Evolutionary conservation across 2,797 vertebrate genomes (phyloP), one percentile per base, ranked within the genome.

Genomic region (Microtus obscurus): DNA sequence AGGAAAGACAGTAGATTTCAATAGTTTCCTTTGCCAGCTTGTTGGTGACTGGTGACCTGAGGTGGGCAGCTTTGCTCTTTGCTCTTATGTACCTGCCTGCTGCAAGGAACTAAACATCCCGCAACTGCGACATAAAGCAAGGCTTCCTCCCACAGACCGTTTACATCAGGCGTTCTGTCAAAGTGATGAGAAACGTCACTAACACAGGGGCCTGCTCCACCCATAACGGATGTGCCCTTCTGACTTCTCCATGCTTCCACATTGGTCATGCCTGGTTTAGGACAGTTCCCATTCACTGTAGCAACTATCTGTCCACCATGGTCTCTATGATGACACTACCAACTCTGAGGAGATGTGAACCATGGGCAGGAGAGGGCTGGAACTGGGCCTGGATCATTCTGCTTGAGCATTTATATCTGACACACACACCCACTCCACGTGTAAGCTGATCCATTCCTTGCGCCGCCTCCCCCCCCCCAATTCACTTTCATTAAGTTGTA

Each of bases 401-500:
- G 10, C n/a, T 45, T 74, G 61, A 11, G 48, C 17, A 37, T 37
- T 78, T n/a, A 14, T 51, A 63, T 34, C 87, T 69, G 59, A 48
- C 45, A 45, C 11, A 45, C 11, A 59, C 19, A 78, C 83, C 29
- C 71, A 59, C 73, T 25, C 53, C 37, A 16, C 11, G 16, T 2
- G n/a, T 45, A 69, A 92, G 56, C 45, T 48, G 77, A 81, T 78
- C 69, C 48, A 45, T 88, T 82, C 67, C 34, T 8, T 19, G 19
- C 21, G 1, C 0, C 48, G 4, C 5, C n/a, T 2, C 31, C n/a
- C 61, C 23, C 31, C 4, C 74, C 51, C 53, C 56, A 89, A 51
- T 31, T 53, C 87, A 81, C 48, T 93, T 86, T 45, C 61, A 87
- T 77, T 89, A 93, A 53, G 31, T 74, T 79, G 83, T 82, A 69